phyloP scores from a whole-genome alignment of 64 coral and sea anemone species.

The Actinia equina region DNA sequence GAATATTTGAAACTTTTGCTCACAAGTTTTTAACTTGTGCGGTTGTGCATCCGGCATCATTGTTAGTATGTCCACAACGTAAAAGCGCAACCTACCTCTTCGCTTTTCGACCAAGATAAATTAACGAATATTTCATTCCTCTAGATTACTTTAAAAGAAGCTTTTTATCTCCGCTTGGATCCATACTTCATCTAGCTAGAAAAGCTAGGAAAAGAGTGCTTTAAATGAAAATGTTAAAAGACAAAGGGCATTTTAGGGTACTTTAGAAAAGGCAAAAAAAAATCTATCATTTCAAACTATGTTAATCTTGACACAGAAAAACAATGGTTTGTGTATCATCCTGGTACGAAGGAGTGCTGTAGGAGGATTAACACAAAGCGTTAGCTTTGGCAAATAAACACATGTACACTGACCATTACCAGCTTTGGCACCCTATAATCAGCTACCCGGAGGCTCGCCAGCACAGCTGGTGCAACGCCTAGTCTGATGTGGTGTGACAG shows the following conservation, averaged over 20 bases:
- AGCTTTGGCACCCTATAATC: neutral
- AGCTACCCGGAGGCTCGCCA: neutral
- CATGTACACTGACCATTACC: neutral
- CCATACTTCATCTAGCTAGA: neutral
- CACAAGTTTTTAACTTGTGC: too few species aligned
- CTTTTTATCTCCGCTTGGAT: neutral
- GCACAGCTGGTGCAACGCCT: neutral
- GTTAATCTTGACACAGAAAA: neutral
- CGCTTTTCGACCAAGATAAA: neutral
- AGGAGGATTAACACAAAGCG: conserved; percentile 1
- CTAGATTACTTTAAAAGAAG: neutral
- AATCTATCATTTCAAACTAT: conserved; percentile 16
- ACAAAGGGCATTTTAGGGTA: neutral
- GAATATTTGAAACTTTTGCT: too few species aligned
- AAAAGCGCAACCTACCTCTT: too few species aligned
- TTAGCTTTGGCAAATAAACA: conserved; percentile 13
- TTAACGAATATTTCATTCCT: neutral
- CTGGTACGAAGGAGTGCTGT: conserved; percentile 4
- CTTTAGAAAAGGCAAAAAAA: conserved; percentile 5
- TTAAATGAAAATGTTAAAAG: neutral
- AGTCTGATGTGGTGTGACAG: neutral
- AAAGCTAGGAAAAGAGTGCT: neutral
- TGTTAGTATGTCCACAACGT: too few species aligned
- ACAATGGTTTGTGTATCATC: conserved; percentile 5
- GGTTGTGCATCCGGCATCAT: too few species aligned